Evolutionary conservation across 2,888 invertebrate species (phyloP), one percentile per base, ranked within the genome.

Genomic region (Thymelicus sylvestris): DNA sequence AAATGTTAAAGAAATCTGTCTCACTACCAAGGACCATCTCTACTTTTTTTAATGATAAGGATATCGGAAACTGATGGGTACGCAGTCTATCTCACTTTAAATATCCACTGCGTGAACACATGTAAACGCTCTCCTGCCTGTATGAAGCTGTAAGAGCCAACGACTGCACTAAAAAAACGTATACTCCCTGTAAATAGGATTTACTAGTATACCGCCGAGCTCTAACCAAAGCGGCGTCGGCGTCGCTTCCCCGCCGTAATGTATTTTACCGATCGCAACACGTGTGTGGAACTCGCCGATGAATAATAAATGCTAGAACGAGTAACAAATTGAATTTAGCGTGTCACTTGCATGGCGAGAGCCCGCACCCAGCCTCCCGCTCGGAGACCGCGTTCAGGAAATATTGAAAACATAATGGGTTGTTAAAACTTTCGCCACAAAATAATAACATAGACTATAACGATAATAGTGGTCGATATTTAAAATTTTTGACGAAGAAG

Each of bases 281-380:
- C 57, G 57, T 57, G 57, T 57, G 38, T 13, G 31, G 57, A 2
- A 57, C 57, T 57, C 38, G 57, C 57, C 57, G 57, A 57, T 57
- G 57, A 57, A 57, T 57, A 57, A 57, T 57, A 57, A 57, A 57
- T 57, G 57, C 38, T 31, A 38, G 57, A 57, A 57, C 57, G 80
- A 83, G 83, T 86, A 88, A 88, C 87, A 89, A 88, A 89, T 88
- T 88, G 84, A 86, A 87, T 88, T 83, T 85, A 84, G 85, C 79
- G 84, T 88, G 88, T 88, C 89, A 85, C 78, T 80, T 75, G 79
- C 84, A 88, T 85, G 57, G 57, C 57, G 57, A 57, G 57, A 6
- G 38, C 24, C n/a, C 12, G 15, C 7, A 7, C 6, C 7, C 52
- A 6, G 10, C 44, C 1, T 0, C 52, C 12, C 55, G 24, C 5